Conservation (phyloP, 2,113 vertebrate genomes). For the Brienomyrus longianalis region DNA sequence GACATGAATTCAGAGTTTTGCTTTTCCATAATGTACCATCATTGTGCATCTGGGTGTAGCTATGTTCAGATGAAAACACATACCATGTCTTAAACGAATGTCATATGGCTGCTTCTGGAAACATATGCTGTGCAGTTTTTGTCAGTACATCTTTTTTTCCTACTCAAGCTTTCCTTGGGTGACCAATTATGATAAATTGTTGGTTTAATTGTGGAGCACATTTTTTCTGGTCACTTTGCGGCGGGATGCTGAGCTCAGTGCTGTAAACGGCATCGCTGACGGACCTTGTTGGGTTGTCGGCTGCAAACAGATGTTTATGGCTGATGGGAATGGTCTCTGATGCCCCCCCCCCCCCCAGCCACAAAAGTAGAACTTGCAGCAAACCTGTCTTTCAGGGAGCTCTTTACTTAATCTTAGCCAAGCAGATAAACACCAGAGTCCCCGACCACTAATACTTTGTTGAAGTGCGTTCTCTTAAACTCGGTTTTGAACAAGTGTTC, state of each 20-base stretch:
- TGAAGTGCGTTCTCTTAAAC: not conserved
- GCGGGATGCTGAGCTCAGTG: not conserved
- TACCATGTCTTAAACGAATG: not conserved
- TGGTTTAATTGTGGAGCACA: not conserved
- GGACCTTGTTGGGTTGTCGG: not conserved
- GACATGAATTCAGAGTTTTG: not conserved
- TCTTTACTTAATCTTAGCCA: not conserved
- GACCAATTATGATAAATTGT: conserved; percentile 8
- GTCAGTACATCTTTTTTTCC: not conserved
- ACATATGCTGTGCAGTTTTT: not conserved
- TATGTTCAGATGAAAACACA: not conserved
- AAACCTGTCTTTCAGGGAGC: not conserved
- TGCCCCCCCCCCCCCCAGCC: not conserved
- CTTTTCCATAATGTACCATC: not conserved
- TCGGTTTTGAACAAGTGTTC: conserved; percentile 16
- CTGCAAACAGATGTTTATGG: conserved; percentile 22
- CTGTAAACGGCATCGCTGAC: not conserved
- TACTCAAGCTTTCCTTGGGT: not conserved
- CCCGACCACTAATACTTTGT: conserved; percentile 5
- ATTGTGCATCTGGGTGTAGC: not conserved
- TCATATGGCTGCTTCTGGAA: not conserved
- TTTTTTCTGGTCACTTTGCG: not conserved
- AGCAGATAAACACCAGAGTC: conserved; percentile 5
- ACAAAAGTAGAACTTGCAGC: not conserved
- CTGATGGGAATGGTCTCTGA: conserved; percentile 8